Conservation (phyloP, 2,888 invertebrate genomes). For the Scaptomyza caliginosa region DNA sequence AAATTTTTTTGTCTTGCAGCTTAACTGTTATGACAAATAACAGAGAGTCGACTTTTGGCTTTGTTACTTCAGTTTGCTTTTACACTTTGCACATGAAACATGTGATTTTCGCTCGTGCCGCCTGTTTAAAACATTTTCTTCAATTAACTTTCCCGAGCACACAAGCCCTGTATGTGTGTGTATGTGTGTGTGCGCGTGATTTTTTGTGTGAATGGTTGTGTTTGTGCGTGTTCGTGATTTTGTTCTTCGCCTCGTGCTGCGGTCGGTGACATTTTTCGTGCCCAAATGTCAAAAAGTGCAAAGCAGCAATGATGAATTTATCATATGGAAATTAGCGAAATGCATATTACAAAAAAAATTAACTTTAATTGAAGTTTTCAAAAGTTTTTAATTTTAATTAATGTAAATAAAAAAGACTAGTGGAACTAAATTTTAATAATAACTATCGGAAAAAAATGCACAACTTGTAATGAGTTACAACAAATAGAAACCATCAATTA, state of each 20-base stretch:
- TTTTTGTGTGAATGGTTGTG: slow-evolving; percentile 15
- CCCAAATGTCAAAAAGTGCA: slow-evolving; percentile 30
- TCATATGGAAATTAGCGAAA: slow-evolving; percentile 51
- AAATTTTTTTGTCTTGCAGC: slow-evolving; percentile 35
- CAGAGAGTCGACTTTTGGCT: no score
- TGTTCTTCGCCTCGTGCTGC: slow-evolving; percentile 24
- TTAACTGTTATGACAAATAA: no score
- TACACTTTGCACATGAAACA: slow-evolving; percentile 81
- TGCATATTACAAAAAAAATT: slow-evolving; percentile 40
- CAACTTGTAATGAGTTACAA: slow-evolving; percentile 1
- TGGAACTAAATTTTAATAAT: slow-evolving; percentile 20
- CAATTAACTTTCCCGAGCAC: slow-evolving; percentile 43
- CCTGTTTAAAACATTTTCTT: slow-evolving; percentile 59
- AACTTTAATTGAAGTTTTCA: slow-evolving; percentile 22
- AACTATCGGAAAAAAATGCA: slow-evolving; percentile 2
- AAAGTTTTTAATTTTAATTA: slow-evolving; percentile 13
- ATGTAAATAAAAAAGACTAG: slow-evolving; percentile 2
- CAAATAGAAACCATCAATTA: background rate
- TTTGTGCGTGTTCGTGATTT: slow-evolving; percentile 26
- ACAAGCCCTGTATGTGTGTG: slow-evolving; percentile 34
- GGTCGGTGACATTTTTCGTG: slow-evolving; percentile 40
- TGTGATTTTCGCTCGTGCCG: slow-evolving; percentile 67
- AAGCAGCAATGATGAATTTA: slow-evolving; percentile 27
- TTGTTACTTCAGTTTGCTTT: slow-evolving; percentile 78
- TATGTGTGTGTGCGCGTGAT: slow-evolving; percentile 14